Evolutionary conservation across 2,113 vertebrate species (phyloP), one percentile per base, ranked within the genome.

Genomic region (Sphaerodactylus townsendi): DNA sequence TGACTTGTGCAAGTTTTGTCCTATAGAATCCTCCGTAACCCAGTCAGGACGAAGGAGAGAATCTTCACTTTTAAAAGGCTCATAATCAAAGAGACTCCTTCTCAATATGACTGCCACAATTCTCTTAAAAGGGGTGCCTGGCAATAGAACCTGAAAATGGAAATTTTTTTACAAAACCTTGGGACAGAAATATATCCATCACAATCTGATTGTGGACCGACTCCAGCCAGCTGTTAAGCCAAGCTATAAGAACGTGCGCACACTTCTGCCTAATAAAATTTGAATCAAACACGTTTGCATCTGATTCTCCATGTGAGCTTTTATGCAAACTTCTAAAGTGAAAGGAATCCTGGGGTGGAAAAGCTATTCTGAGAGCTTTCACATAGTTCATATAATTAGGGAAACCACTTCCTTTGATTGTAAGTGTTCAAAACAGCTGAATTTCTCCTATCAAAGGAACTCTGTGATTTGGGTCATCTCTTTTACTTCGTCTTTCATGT

Each of bases 291-390:
- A 96, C 96, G 96, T 56, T 96, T 96, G 96, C 96, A 96, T 96
- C 95, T 94, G 94, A 96, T 96, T 96, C 96, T 96, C 96, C 93
- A 92, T 95, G 95, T 96, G 95, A 96, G 96, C 96, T 97, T 97
- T 97, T 96, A 97, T 97, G 96, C 96, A 96, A 96, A 97, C 96
- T 96, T 97, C 96, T 97, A 97, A 97, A 97, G 96, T 97, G 94
- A 94, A 96, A 96, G 93, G 96, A 94, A 96, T 96, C 96, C 96
- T 96, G 96, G 95, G 96, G 96, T 96, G 95, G 96, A 95, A 96
- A 95, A 96, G 96, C 95, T 96, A 96, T 96, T 97, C 96, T 96
- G 94, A 96, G 96, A 96, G 96, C 95, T 96, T 96, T 97, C 96
- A 96, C 96, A 95, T 96, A 96, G 96, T 95, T 96, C 96, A 94